A percentile compares a stretch with the other conserved stretches of the same genome.
phyloP scores from a whole-genome alignment of 1,140 invertebrate species.

The Euwallacea similis region DNA sequence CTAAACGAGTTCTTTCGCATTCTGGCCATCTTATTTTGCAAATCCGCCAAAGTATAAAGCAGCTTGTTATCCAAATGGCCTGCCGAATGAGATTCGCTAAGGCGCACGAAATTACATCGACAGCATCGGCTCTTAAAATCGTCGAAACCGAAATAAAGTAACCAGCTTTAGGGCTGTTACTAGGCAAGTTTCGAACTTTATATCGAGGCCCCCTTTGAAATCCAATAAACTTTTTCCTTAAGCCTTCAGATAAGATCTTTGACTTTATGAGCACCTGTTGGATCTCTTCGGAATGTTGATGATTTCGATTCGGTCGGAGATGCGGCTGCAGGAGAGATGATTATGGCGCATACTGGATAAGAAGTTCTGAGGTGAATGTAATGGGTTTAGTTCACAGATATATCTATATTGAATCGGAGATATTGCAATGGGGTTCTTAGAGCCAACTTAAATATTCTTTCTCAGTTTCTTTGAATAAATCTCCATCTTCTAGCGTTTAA shows the following conservation, averaged over 20 bases:
- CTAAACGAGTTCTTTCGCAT: constrained; percentile 2
- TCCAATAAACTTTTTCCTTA: constrained; percentile 18
- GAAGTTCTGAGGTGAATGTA: too few relatives aligned
- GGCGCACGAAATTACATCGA: constrained; percentile 23
- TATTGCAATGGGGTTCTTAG: too few relatives aligned
- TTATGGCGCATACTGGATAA: too few relatives aligned
- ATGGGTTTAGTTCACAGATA: too few relatives aligned
- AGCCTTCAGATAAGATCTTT: constrained; percentile 14
- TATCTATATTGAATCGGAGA: too few relatives aligned
- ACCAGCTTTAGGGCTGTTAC: constrained; percentile 16
- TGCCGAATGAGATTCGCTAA: constrained; percentile 18
- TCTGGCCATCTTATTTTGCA: constrained; percentile 11
- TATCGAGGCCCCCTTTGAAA: constrained; percentile 19
- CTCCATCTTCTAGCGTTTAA: too few relatives aligned
- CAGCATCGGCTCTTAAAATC: constrained; percentile 21
- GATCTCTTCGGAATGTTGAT: not conserved
- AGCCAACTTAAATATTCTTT: too few relatives aligned
- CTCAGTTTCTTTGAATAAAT: too few relatives aligned
- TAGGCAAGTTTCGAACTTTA: constrained; percentile 24
- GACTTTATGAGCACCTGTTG: constrained; percentile 18
- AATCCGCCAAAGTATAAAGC: constrained; percentile 20
- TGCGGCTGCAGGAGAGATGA: too few relatives aligned
- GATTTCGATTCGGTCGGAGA: too few relatives aligned
- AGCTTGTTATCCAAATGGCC: constrained; percentile 26
- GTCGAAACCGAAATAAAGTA: constrained; percentile 21